Conservation (phyloP, 2,113 vertebrate species). For the Lanius collurio region DNA sequence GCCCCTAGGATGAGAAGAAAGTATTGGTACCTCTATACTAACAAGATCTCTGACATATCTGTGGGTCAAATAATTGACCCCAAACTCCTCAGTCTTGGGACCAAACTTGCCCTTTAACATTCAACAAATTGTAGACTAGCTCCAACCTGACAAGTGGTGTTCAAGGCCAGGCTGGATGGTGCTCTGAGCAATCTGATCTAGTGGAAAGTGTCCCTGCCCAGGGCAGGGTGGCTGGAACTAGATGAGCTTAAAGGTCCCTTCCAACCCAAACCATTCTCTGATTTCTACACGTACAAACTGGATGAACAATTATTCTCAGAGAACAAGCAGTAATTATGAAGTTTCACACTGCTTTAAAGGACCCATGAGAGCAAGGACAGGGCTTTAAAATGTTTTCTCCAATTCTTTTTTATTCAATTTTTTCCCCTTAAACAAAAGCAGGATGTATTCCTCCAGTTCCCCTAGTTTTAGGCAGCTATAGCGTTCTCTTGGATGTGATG, state of each 20-base stretch:
- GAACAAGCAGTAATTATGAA: slow-evolving; percentile 20
- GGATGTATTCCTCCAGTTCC: neutral
- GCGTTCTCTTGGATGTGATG: rapidly evolving
- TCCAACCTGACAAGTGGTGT: neutral
- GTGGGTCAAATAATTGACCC: neutral
- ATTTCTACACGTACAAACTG: neutral
- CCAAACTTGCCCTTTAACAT: neutral
- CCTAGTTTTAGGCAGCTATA: neutral
- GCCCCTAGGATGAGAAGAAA: neutral
- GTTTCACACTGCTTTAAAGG: slow-evolving; percentile 23
- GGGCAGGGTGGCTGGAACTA: neutral
- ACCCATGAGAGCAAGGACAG: neutral
- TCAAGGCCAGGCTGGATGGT: neutral
- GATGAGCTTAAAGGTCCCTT: neutral
- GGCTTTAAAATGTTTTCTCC: neutral
- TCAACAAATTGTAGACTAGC: neutral
- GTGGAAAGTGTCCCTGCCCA: neutral
- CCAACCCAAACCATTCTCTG: neutral
- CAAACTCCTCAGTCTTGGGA: neutral
- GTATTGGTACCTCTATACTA: neutral
- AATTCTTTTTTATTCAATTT: neutral
- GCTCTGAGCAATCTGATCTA: neutral
- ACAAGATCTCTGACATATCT: neutral
- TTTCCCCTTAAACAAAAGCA: neutral
- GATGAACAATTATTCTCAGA: neutral